Evolutionary conservation across 2,797 vertebrate species (phyloP), one percentile per base, ranked within the genome.

Genomic region (Florisuga fusca): DNA sequence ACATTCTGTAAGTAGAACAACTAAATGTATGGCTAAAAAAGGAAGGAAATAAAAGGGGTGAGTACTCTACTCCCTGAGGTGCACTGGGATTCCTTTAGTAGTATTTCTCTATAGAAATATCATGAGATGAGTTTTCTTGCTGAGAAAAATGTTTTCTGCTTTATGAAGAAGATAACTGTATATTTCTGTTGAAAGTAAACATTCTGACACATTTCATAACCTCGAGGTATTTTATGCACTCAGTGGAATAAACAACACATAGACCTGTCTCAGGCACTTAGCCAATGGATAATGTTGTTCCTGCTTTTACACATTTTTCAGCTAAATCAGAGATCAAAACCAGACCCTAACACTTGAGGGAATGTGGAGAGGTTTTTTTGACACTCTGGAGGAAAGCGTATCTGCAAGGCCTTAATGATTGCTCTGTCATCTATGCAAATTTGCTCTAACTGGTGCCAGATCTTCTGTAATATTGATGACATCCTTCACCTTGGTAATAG

Each of bases 131-230:
- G 14, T 76, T 90, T 82, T 64, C 58, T 68, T 95, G 43, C 54
- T 1, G 7, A 53, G 45, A 83, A 57, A 66, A 31, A 64, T n/a
- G 15, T 21, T 74, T 95, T 94, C 64, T 95, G 50, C 64, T 91
- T 94, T 77, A 51, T 75, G 86, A 93, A 58, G 68, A 94, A 87
- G 33, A 48, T 87, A 89, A 93, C 80, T 74, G 41, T 93, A 3
- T 92, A 72, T 82, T 95, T 93, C 50, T 95, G 34, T 94, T 93
- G 62, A 75, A 93, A 84, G 36, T 73, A 92, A 87, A 67, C 46
- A 71, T 82, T 84, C 41, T 95, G 87, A 68, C 72, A 62, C 0
- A 0, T 76, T 96, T 93, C 10, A 59, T 66, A 55, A 62, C 80
- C 1, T 7, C 82, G 79, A 74, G 69, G 31, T 87, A 79, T 64